Base-by-base conservation (phyloP, 2,797 vertebrate species). In the Enteromius unitaeniatus region DNA sequence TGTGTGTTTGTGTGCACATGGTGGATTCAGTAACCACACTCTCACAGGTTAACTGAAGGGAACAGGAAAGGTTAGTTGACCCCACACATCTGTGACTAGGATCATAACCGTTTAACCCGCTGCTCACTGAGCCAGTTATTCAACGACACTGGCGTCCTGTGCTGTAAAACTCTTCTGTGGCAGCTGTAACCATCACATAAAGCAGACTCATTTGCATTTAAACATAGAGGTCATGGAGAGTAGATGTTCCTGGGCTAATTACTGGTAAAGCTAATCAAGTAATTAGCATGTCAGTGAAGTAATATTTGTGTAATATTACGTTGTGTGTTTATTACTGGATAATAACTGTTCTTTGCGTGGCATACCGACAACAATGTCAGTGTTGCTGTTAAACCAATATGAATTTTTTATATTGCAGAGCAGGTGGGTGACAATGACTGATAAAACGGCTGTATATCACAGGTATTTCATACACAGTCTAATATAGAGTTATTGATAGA, bases 191-290 rank as follows among this genome's bases (percentile, higher is more conserved):
- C 37, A 77, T 68, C n/a, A 1, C 47, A 68, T 13, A 8, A 77
- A 58, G 53, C 45, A 74, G 37, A 74, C 89, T 91, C 86, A 89
- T 92, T 92, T 90, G 87, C 91, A 90, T 90, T 84, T 86, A 87
- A 82, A 86, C 88, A 90, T 88, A 79, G 85, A 84, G 86, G 89
- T 37, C 51, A 60, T 75, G 51, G 83, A 49, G 55, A 51, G 64
- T 37, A 91, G 89, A 85, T 49, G 58, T 84, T 90, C 84, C 78
- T 86, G 86, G 85, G 87, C 85, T 92, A 90, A 94, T 93, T 93
- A 91, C 90, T 91, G 90, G 88, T 89, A 88, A 88, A 90, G 88
- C 92, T 91, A 91, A 90, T 87, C 89, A 84, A 87, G 89, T 90
- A 92, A 92, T 94, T 92, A 91, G 89, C 85, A 87, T 89, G 89